Percentiles rank a stretch among this genome's conserved stretches.
These are phyloP conservation scores for Malurus melanocephalus DNA, from an alignment of 2,113 vertebrate genomes.

Conservation along the genomic window DNA sequence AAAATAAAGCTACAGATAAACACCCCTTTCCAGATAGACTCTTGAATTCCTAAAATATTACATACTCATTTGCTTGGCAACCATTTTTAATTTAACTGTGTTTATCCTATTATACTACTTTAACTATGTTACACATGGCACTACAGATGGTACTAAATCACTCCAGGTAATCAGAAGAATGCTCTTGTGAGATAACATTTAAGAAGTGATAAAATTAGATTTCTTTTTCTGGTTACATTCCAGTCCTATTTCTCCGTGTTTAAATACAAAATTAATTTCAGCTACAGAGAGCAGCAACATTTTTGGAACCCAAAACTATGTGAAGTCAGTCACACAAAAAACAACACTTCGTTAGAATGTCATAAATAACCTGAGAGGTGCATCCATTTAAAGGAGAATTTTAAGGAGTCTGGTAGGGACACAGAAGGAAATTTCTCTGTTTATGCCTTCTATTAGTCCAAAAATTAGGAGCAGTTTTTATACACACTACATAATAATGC, in stretches of 20 bases:
- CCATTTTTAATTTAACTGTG: constrained; percentile 8
- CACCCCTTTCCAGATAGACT: neutral
- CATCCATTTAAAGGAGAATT: neutral
- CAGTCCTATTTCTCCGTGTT: neutral
- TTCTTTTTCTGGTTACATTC: neutral
- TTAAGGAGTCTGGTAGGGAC: neutral
- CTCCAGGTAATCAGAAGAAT: constrained; percentile 32
- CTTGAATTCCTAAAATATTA: constrained; percentile 9
- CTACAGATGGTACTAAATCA: constrained; percentile 31
- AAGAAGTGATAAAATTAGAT: neutral
- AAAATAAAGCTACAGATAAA: neutral
- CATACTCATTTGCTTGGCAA: neutral
- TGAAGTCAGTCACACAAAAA: neutral
- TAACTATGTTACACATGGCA: constrained; percentile 21
- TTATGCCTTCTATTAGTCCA: neutral
- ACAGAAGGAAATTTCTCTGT: neutral
- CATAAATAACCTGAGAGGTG: neutral
- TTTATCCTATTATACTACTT: neutral
- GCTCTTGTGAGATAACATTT: neutral
- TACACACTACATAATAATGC: neutral
- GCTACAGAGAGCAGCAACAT: neutral
- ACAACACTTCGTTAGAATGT: neutral
- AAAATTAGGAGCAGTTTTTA: neutral
- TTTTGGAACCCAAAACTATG: neutral
- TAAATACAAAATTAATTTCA: constrained; percentile 3